Percentiles rank a stretch among this genome's conserved stretches.
Conservation (phyloP, 2,888 invertebrate genomes). For the Ecdyonurus torrentis region DNA sequence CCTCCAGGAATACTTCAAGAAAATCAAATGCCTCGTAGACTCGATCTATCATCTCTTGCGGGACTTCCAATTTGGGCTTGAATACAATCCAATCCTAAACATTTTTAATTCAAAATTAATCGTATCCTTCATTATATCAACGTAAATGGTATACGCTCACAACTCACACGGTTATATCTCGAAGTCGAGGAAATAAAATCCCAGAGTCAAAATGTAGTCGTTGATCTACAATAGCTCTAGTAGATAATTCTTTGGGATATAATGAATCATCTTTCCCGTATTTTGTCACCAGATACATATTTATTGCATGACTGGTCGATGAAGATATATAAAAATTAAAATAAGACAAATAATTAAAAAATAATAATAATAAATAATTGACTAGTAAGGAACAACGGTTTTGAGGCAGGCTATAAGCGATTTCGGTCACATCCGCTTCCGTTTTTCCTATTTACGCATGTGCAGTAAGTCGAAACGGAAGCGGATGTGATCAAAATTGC, state of each 20-base stretch:
- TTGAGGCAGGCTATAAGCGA: too few species aligned
- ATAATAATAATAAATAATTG: neutral
- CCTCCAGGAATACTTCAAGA: constrained; percentile 38
- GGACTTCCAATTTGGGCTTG: constrained; percentile 36
- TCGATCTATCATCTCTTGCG: constrained; percentile 33
- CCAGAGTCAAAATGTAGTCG: constrained; percentile 44
- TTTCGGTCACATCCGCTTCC: too few species aligned
- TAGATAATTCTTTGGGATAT: constrained; percentile 40
- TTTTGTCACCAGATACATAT: constrained; percentile 40
- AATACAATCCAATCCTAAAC: constrained; percentile 22
- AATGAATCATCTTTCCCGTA: constrained; percentile 40
- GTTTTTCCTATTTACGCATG: too few species aligned
- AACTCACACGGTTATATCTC: constrained; percentile 44
- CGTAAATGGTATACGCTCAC: too few species aligned
- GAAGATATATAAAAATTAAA: too few species aligned
- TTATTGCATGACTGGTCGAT: constrained; percentile 37
- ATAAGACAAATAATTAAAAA: neutral
- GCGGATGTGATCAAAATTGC: too few species aligned
- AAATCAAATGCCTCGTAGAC: constrained; percentile 39
- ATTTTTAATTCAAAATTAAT: too few species aligned
- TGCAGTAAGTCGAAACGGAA: too few species aligned
- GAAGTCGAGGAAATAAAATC: constrained; percentile 40
- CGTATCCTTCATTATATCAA: too few species aligned
- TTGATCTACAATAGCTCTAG: constrained; percentile 40
- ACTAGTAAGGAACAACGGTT: neutral